Evolutionary conservation across 2,797 vertebrate genomes (phyloP), one percentile per base, ranked within the genome.

Genomic region (Anomalospiza imberbis): DNA sequence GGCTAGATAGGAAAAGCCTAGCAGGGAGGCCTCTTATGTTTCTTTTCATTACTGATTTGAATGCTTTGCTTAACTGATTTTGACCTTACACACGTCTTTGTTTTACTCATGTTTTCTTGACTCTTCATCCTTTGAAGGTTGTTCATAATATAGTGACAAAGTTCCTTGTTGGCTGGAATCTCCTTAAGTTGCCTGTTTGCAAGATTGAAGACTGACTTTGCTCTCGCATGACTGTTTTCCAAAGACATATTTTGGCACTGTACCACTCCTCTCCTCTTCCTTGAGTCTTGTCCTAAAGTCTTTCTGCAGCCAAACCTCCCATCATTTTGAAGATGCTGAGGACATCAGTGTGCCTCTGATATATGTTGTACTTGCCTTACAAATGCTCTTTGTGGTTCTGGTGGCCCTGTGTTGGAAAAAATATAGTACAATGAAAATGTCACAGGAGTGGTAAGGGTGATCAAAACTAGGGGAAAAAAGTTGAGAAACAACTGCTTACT

Each of bases 11-110:
- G 36, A 70, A 50, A 84, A 60, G 28, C 32, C 28, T 60, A 60
- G 7, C 12, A 48, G n/a, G 47, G 26, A 70, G 17, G 8, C 18
- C 19, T 81, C 16, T 34, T 62, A 4, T 0, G 0, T 48, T 88
- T 82, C 38, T 82, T 79, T 61, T 65, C 36, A 22, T 68, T 72
- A 28, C 19, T 34, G 1, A 8, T 50, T 90, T 51, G 31, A 77
- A 44, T 12, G 47, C 44, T 13, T 36, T 71, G 34, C 53, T 65
- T 77, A 60, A 26, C 42, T 60, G 24, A 6, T 78, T 92, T 77
- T 84, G 29, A 60, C 32, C 18, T 84, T 8, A 2, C 17, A 36
- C 1, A 1, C 4, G 1, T 61, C n/a, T 51, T 70, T 74, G 12
- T 40, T 91, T 86, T 50, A 51, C 13, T 71, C 2, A 1, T 22